These are phyloP conservation scores for Lasioglossum malachurum DNA, from an alignment of 2,888 invertebrate genomes.

Conservation along the genomic window DNA sequence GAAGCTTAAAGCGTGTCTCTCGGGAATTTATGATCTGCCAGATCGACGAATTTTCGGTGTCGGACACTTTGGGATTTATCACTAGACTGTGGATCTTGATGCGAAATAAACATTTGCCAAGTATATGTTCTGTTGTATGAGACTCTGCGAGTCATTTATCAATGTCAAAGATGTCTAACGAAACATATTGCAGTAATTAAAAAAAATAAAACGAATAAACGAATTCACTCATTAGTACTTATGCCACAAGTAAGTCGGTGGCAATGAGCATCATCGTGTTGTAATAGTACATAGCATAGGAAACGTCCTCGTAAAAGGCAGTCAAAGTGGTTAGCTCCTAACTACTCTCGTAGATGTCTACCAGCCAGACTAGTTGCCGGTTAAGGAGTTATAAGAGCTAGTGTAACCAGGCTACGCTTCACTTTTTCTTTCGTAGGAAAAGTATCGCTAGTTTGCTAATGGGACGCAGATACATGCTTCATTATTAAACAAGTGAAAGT, in stretches of 20 bases:
- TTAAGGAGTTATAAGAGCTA: constrained; percentile 81
- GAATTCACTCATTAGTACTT: constrained; percentile 49
- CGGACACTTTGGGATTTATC: neutral
- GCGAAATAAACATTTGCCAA: neutral
- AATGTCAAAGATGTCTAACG: neutral
- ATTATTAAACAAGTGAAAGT: constrained; percentile 50
- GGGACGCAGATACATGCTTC: constrained; percentile 36
- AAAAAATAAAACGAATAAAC: constrained; percentile 30
- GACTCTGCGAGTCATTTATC: neutral
- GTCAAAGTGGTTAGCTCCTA: constrained; percentile 64
- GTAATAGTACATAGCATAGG: constrained; percentile 55
- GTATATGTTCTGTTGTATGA: neutral
- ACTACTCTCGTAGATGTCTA: constrained; percentile 63
- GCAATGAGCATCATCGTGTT: constrained; percentile 65
- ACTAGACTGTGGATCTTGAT: neutral
- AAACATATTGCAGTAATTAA: neutral
- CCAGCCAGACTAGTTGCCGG: constrained; percentile 80
- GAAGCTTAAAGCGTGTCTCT: neutral
- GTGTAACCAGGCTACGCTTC: constrained; percentile 76
- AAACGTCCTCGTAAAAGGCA: constrained; percentile 65
- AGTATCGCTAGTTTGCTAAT: constrained; percentile 56
- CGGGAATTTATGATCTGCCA: neutral
- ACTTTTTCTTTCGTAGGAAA: constrained; percentile 76
- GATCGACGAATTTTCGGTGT: neutral
- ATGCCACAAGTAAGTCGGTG: constrained; percentile 47